Evolutionary conservation across 2,113 vertebrate species (phyloP).

Genomic region (Eublepharis macularius): DNA sequence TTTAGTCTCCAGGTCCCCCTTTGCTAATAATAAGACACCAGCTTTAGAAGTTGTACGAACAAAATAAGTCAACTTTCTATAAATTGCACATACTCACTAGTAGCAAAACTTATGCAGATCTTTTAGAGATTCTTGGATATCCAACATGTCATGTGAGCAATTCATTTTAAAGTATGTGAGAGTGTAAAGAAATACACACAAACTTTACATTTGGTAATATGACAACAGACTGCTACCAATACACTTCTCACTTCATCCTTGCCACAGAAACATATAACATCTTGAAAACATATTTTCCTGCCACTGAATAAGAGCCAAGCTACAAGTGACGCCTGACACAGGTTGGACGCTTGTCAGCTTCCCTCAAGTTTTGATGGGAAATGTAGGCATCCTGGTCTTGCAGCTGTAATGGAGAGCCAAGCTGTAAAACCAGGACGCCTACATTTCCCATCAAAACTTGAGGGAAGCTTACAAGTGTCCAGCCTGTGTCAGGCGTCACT

Average conservation of each 20-base stretch:
- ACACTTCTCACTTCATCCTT: constrained; percentile 29
- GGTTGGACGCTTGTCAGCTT: too few species aligned
- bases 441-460: too few species aligned
- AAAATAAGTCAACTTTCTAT: constrained; percentile 39
- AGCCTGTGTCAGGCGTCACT: too few species aligned
- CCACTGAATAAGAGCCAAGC: too few species aligned
- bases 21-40: constrained; percentile 19
- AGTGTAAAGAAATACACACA: constrained; percentile 51
- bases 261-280: constrained; percentile 22
- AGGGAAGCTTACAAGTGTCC: too few species aligned
- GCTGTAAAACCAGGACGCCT: too few species aligned
- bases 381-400: too few species aligned
- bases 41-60: constrained; percentile 42
- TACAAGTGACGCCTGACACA: too few species aligned
- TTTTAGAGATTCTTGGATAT: constrained; percentile 45
- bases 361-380: too few species aligned
- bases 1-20: constrained; percentile 24
- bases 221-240: background rate
- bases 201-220: constrained; percentile 49
- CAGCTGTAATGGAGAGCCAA: too few species aligned
- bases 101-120: constrained; percentile 56
- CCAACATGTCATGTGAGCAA: background rate
- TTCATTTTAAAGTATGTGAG: constrained; percentile 52
- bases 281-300: constrained; percentile 5
- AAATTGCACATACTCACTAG: constrained; percentile 26